Evolutionary conservation across 2,888 invertebrate genomes (phyloP), one percentile per base, ranked within the genome.

Genomic region (Troglohyphantes excavatus): DNA sequence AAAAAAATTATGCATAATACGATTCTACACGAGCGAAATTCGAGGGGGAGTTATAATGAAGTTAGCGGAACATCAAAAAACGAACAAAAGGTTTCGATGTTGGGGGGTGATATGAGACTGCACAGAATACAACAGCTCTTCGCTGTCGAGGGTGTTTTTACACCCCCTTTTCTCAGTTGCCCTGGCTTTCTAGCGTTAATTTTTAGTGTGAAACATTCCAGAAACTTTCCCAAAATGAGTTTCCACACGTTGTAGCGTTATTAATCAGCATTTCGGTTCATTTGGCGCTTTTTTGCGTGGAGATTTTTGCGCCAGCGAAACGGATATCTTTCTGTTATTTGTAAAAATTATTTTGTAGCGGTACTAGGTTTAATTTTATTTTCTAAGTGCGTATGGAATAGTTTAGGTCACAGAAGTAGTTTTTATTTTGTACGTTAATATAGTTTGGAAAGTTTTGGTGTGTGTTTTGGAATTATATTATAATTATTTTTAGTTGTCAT

Each of bases 241-340:
- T 83, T 89, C 65, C 88, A 82, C 82, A 82, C 88, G 53, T 88
- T 82, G 46, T 17, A 59, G 39, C 19, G 68, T 89, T 89, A 89
- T 89, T 89, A 89, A 89, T 89, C 82, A 82, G 63, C 73, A 89
- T 89, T 82, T 89, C 43, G 65, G 68, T 79, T 89, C 88, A 82
- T 89, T 81, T 89, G 33, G 33, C 17, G 6, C 26, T 29, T 61
- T 46, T 26, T 17, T 53, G 13, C n/a, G 13, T 39, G 39, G 9
- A 13, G 39, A 39, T 39, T 39, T 39, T 39, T 39, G 39, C 39
- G 7, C 39, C 0, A 2, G 2, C 7, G 39, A 39, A 39, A 19
- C 7, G 0, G 70, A 53, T 17, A 27, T 46, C 27, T 17, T 17
- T 26, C 43, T 39, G 6, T 21, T 23, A 2, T 26, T 23, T 13